Percentiles rank a stretch among this genome's conserved stretches.
These are phyloP conservation scores for Nyctibius grandis DNA, from an alignment of 2,797 vertebrate genomes.

Conservation along the genomic window DNA sequence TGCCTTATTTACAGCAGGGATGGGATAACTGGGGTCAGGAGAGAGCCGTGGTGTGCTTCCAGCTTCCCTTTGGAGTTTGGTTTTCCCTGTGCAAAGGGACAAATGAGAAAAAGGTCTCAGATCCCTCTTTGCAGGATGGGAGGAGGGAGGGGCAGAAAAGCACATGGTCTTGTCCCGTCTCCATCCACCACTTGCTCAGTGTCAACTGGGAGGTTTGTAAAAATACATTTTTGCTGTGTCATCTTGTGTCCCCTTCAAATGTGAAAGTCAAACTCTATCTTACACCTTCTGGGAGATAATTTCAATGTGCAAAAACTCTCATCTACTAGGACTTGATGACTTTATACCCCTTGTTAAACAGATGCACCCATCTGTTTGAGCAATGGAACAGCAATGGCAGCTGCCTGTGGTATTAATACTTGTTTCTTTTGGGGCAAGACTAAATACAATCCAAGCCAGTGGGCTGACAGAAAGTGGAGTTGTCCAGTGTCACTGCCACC, in stretches of 20 bases:
- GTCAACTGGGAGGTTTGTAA: neutral
- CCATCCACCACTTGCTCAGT: neutral
- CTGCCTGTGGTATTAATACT: neutral
- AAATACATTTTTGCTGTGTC: neutral
- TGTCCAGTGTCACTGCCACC: rapidly evolving
- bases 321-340: neutral
- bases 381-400: too few relatives aligned
- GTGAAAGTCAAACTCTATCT: neutral
- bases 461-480: neutral
- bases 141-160: neutral
- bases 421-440: neutral
- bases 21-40: neutral
- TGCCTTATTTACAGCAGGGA: neutral
- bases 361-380: neutral
- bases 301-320: neutral
- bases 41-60: neutral
- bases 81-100: neutral
- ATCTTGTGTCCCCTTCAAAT: neutral
- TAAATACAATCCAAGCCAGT: neutral
- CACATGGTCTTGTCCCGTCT: neutral
- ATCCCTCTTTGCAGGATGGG: neutral
- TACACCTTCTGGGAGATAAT: neutral
- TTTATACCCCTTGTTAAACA: neutral
- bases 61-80: neutral
- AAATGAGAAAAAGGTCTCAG: neutral